Conservation (phyloP, 64 coral and sea anemone genomes). For the Anthopleura sola region DNA sequence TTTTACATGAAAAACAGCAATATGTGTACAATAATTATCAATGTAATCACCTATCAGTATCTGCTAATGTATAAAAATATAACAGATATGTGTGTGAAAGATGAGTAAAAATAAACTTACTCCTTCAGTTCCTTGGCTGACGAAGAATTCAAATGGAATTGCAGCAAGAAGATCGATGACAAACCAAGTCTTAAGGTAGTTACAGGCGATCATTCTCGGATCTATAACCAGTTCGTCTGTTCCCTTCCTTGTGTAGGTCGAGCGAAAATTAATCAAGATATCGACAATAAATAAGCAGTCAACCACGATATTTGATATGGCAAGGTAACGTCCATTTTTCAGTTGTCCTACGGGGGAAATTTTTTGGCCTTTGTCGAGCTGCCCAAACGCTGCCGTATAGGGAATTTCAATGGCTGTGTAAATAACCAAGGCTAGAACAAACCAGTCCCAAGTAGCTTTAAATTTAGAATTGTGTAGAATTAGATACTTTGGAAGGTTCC, state of each 20-base stretch:
- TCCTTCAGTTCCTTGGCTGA: neutral
- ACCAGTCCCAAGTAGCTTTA: conserved; percentile 83
- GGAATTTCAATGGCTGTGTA: conserved; percentile 85
- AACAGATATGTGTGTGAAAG: neutral
- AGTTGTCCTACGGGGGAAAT: conserved; percentile 3
- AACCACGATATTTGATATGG: conserved; percentile 63
- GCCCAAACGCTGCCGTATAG: conserved; percentile 61
- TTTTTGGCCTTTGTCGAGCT: neutral
- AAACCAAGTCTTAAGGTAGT: conserved; percentile 96
- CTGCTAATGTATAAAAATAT: neutral
- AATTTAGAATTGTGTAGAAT: conserved; percentile 74
- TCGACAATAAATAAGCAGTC: conserved; percentile 91
- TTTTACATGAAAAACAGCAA: neutral
- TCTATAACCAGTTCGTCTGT: conserved; percentile 45
- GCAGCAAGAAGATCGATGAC: conserved; percentile 84
- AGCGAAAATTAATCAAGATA: conserved; percentile 93
- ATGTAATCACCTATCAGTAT: neutral
- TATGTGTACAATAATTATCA: neutral
- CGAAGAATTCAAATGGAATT: conserved; percentile 91
- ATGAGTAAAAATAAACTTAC: neutral
- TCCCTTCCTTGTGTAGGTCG: conserved; percentile 59
- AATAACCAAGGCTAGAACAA: conserved; percentile 65
- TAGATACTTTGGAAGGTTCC: conserved; percentile 33
- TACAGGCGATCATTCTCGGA: conserved; percentile 75
- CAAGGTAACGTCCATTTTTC: neutral